Base-by-base conservation (phyloP, 2,113 vertebrate species). In the Heliornis fulica region DNA sequence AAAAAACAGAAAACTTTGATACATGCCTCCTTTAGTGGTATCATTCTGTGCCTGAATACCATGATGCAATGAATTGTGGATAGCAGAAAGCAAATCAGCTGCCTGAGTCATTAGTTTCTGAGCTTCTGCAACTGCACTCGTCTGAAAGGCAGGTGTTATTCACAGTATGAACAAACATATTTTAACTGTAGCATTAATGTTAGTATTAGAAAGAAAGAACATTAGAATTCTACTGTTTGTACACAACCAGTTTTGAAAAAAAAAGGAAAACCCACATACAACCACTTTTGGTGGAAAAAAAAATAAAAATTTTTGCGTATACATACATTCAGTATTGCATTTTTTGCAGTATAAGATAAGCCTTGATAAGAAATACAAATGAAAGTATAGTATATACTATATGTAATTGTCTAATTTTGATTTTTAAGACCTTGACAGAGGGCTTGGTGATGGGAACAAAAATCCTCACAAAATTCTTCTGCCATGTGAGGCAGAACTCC, bases 21-120 rank as follows among this genome's bases (percentile, higher is more conserved):
- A 83, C 76, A 93, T 97, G 99, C 99, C 99, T 98, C 99, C 99
- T 99, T 99, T 99, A 70, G 99, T 99, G 83, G 99, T 99, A 96
- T 99, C 99, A 81, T 99, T 99, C 97, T 99, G 99, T 70, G 99
- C 99, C 97, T 99, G 99, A 95, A 99, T 99, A 89, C 99, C 99
- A 56, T 99, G 98, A 93, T 99, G 98, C 84, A 99, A 98, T 82
- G 99, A 99, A 96, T 98, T 99, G 97, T 99, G 98, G 96, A 99
- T 99, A 50, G 99, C 98, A 93, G 98, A 98, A 57, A 99, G 98
- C 94, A 99, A 98, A 90, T 99, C 99, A 94, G 98, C 96, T 88
- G 99, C 99, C 97, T 99, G 99, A 86, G 97, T 97, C 98, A 99
- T 99, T 75, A 99, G 98, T 94, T 99, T 99, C 97, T 99, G 99